These are phyloP conservation scores for Ceratotherium simum DNA, from an alignment of 2,113 vertebrate genomes.

Conservation along the genomic window DNA sequence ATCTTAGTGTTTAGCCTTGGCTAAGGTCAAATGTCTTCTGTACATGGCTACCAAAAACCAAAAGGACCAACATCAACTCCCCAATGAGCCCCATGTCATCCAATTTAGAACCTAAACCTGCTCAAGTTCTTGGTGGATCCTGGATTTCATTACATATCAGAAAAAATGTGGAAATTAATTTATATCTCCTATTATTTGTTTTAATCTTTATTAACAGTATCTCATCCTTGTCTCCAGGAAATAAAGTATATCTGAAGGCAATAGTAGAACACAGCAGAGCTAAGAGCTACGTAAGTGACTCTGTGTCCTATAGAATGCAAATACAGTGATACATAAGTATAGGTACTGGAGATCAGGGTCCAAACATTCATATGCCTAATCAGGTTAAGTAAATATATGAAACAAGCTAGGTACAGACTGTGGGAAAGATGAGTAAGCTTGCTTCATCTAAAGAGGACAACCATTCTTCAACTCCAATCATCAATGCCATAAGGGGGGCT, in stretches of 20 bases:
- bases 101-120: background rate
- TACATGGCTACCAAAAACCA: background rate
- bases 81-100: background rate
- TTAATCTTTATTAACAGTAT: background rate
- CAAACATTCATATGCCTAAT: background rate
- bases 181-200: background rate
- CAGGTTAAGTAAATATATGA: background rate
- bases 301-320: background rate
- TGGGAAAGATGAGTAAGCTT: background rate
- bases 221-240: background rate
- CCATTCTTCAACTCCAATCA: background rate
- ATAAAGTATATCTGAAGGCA: background rate
- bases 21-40: background rate
- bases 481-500: background rate
- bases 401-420: background rate
- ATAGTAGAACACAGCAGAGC: background rate
- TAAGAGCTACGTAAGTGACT: background rate
- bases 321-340: background rate
- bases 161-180: background rate
- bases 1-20: background rate
- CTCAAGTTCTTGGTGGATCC: background rate
- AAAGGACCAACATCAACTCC: background rate
- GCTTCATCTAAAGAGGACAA: background rate
- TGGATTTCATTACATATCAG: background rate
- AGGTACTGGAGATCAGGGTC: background rate